Base-by-base conservation (phyloP, 1,140 invertebrate genomes). In the Medauroidea extradentata region DNA sequence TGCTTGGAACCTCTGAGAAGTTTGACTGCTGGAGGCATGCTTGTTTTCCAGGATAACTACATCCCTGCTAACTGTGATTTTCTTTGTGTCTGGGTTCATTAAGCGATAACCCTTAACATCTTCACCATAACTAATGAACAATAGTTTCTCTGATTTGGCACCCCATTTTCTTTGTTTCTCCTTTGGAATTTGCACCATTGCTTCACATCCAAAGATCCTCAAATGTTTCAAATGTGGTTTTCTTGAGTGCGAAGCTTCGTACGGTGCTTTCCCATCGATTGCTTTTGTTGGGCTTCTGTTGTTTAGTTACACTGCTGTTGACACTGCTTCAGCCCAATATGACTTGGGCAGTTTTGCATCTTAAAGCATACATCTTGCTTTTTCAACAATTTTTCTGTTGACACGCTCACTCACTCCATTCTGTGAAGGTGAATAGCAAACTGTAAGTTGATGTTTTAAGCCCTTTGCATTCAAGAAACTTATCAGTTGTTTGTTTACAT, bases 41-140 rank as follows among this genome's bases (percentile, higher is more conserved):
- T 49, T 58, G 56, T 48, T 41, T 65, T 71, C 69, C 24, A 70
- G 25, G 24, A 72, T 66, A 23, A 61, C 62, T 13, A 72, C 64
- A 61, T 71, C 67, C 27, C 69, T 61, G 41, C 62, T 66, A 16
- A 65, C 63, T 3, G 66, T 62, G 19, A 72, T 63, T 44, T 57
- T 65, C 38, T 63, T 66, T 3, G 59, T 63, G 21, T 59, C 59
- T 25, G 60, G 59, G 44, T 71, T 65, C 60, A 63, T 70, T 8
- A 69, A 19, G 57, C 66, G 25, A 59, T 69, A 70, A 8, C 60
- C 69, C 49, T 73, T 71, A 11, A 58, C 58, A 52, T 66, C 44
- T 11, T 60, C 63, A 38, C 58, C 53, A 54, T 71, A 72, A 11
- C 69, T 71, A 16, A 73, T 48, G 48, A 76, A 62, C 2, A 70